phyloP scores from a whole-genome alignment of 2,113 vertebrate genomes.

The Prunella himalayana region DNA sequence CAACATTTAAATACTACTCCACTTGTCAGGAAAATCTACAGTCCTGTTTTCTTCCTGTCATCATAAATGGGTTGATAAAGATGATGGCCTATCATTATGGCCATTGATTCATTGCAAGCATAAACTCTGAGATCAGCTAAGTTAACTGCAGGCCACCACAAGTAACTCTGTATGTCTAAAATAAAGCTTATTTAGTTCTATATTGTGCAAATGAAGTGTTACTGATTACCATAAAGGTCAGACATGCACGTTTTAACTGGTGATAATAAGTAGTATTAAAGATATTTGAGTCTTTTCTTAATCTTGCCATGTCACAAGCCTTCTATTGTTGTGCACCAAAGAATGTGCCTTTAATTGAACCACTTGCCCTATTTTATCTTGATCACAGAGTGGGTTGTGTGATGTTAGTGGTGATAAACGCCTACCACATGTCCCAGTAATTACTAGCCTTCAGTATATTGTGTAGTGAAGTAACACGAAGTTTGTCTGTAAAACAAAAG shows the following conservation, averaged over 20 bases:
- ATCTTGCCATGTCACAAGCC: conserved; percentile 78
- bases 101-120: conserved; percentile 61
- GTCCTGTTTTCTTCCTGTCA: conserved; percentile 60
- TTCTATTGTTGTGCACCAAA: conserved; percentile 80
- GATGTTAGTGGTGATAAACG: conserved; percentile 72
- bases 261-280: conserved; percentile 82
- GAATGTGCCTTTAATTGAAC: conserved; percentile 79
- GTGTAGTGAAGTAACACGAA: conserved; percentile 59
- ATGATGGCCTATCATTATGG: conserved; percentile 68
- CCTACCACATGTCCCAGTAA: conserved; percentile 75
- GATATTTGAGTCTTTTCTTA: conserved; percentile 80
- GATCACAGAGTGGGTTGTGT: conserved; percentile 70
- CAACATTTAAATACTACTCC: conserved; percentile 62
- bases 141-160: conserved; percentile 73
- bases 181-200: conserved; percentile 73
- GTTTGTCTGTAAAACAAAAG: conserved; percentile 66
- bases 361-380: conserved; percentile 77
- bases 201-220: conserved; percentile 61
- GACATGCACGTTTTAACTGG: conserved; percentile 77
- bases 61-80: conserved; percentile 67
- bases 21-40: conserved; percentile 35
- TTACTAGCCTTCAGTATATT: conserved; percentile 78
- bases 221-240: conserved; percentile 83
- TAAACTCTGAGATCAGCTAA: conserved; percentile 63
- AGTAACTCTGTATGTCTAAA: conserved; percentile 69